These are phyloP conservation scores for Scopus umbretta DNA, from an alignment of 2,113 vertebrate species.

Conservation along the genomic window DNA sequence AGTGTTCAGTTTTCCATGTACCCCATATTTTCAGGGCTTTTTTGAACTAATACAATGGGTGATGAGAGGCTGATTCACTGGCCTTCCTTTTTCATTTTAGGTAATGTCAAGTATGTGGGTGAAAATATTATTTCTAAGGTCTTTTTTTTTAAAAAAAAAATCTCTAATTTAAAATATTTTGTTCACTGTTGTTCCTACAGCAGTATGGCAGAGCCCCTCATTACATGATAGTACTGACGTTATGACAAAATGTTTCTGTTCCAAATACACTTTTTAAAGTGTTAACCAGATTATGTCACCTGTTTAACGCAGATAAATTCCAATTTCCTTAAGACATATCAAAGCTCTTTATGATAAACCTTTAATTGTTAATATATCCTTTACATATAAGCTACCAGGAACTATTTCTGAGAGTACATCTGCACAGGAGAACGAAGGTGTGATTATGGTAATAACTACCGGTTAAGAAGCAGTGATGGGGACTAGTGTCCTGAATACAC, in stretches of 20 bases:
- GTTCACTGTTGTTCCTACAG: background rate
- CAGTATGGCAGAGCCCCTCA: background rate
- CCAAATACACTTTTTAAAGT: background rate
- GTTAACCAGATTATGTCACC: background rate
- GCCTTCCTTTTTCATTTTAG: background rate
- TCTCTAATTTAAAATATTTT: background rate
- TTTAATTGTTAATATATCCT: background rate
- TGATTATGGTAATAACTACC: background rate
- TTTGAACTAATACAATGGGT: background rate
- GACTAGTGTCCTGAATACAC: background rate
- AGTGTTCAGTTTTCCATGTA: background rate
- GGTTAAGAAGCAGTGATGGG: background rate
- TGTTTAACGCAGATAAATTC: background rate
- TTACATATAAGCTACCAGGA: background rate
- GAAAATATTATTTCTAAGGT: background rate
- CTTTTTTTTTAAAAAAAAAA: background rate
- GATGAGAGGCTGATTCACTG: background rate
- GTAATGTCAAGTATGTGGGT: background rate
- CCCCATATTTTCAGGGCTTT: background rate
- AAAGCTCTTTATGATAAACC: background rate
- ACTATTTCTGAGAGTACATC: background rate
- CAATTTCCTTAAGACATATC: background rate
- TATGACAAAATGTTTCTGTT: background rate
- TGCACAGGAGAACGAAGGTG: background rate
- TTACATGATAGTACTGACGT: background rate